These are phyloP conservation scores for Monodelphis domestica DNA, from an alignment of 2,797 vertebrate species.

Conservation along the genomic window DNA sequence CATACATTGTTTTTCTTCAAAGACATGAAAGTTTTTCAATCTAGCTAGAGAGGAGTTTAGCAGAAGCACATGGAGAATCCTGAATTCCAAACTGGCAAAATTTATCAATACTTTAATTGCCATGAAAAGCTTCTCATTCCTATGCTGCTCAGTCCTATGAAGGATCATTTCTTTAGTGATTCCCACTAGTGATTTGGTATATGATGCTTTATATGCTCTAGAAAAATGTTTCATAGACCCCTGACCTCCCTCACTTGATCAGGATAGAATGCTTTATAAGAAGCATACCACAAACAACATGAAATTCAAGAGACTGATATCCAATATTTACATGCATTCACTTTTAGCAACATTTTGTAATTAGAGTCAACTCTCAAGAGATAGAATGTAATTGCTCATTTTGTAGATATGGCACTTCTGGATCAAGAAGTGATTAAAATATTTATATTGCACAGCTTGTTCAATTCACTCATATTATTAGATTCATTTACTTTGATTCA, in stretches of 20 bases:
- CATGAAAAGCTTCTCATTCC: neutral
- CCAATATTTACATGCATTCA: conserved; percentile 88
- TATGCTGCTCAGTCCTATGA: too few species aligned
- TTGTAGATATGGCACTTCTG: conserved; percentile 91
- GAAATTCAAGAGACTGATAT: conserved; percentile 85
- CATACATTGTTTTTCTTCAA: neutral
- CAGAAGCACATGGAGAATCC: neutral
- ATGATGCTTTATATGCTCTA: neutral
- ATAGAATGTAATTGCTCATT: conserved; percentile 93
- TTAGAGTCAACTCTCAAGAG: conserved; percentile 88
- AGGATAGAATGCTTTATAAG: conserved; percentile 44
- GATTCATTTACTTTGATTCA: conserved; percentile 88
- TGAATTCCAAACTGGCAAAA: neutral
- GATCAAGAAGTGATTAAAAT: conserved; percentile 94
- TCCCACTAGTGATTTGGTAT: neutral
- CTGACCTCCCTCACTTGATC: neutral
- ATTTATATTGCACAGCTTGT: conserved; percentile 92
- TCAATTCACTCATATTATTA: conserved; percentile 87
- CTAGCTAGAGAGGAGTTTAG: neutral
- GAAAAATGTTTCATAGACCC: conserved; percentile 4
- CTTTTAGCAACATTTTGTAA: conserved; percentile 88
- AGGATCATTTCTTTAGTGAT: neutral
- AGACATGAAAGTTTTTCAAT: neutral
- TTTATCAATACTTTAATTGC: neutral
- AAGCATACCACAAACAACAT: conserved; percentile 68